Base-by-base conservation (phyloP, 2,113 vertebrate species). In the Corvus hawaiiensis region DNA sequence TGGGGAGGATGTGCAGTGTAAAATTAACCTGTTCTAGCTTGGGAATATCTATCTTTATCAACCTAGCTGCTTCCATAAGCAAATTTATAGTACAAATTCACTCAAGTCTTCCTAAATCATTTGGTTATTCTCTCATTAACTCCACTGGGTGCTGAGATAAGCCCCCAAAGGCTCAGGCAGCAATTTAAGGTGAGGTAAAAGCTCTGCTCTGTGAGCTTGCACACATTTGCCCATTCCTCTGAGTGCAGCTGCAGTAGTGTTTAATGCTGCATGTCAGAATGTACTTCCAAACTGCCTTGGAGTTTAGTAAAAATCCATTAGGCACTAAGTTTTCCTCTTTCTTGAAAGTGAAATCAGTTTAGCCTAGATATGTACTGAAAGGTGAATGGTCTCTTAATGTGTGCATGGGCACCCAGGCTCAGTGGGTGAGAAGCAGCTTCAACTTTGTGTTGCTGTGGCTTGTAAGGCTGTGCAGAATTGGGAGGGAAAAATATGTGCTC, bases 291-390 rank as follows among this genome's bases (percentile, higher is more conserved):
- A 62, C 73, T 87, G 63, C 77, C 87, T 48, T 81, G 59, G 62
- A 92, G 84, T 89, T 91, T 8, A 81, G 69, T 55, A 89, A 90
- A 94, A 93, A 91, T 52, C 87, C 81, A 71, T 94, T 96, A 95
- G 85, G 91, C 77, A 49, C 56, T 54, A 71, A 37, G 69, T 91
- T 84, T 91, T 58, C n/a, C 93, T 56, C 41, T 89, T 82, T 74
- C 55, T 80, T 93, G 58, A 85, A 69, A 73, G 72, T 51, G 56
- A 68, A 72, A 90, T 82, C 49, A 78, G 69, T 92, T 95, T 82
- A 93, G 74, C 87, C 84, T 68, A 61, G 84, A 72, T 84, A 71
- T 0, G 5, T 78, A 61, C 73, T 68, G 74, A 55, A 61, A 75
- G 75, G 80, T 59, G 73, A 91, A 75, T 10, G 35, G 44, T 69